Conservation (phyloP, 2,888 invertebrate species). For the Agriopis leucophaearia region DNA sequence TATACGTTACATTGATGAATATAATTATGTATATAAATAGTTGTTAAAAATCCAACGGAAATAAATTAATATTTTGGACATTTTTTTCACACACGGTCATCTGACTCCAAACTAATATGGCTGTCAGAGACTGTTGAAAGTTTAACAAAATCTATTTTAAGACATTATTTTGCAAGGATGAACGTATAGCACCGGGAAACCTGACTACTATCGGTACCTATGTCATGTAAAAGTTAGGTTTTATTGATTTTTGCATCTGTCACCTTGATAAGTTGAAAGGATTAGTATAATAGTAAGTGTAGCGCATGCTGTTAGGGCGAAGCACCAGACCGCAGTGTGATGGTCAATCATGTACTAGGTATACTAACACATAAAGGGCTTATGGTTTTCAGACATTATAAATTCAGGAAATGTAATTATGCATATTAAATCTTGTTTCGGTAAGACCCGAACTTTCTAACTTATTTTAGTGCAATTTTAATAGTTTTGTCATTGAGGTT, state of each 20-base stretch:
- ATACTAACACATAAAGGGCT: no score
- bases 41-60: no score
- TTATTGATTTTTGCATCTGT: neutral
- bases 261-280: neutral
- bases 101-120: no score
- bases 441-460: neutral
- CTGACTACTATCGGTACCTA: neutral
- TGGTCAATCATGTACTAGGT: neutral
- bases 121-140: no score
- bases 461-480: conserved; percentile 10
- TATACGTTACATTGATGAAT: no score
- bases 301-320: neutral
- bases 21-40: no score
- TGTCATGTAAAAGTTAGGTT: neutral
- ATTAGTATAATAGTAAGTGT: neutral
- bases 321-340: neutral
- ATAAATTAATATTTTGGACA: no score
- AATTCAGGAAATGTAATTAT: no score
- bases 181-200: no score
- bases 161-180: neutral
- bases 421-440: neutral
- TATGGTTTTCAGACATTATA: neutral
- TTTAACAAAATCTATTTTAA: neutral
- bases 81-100: no score
- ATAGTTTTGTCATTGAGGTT: conserved; percentile 20